A percentile compares a stretch with the other conserved stretches of the same genome.
These are phyloP conservation scores for Uria aalge DNA, from an alignment of 2,113 vertebrate genomes.

Conservation along the genomic window DNA sequence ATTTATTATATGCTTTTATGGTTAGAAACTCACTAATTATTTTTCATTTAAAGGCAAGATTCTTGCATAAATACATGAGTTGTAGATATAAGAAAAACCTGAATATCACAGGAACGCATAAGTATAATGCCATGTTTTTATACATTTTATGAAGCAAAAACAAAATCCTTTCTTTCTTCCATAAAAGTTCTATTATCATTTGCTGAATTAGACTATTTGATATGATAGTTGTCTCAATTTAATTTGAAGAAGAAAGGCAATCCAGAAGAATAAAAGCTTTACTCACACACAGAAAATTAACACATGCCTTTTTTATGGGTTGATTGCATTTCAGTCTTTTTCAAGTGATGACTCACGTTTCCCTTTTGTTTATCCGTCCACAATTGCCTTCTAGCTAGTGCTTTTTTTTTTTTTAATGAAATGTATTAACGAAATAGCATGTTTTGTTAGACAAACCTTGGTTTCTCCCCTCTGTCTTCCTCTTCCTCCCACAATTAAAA, in stretches of 20 bases:
- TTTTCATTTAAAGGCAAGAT: background rate
- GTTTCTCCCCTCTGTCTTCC: background rate
- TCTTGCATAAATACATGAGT: background rate
- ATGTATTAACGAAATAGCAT: background rate
- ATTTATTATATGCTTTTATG: background rate
- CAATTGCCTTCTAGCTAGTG: background rate
- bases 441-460: background rate
- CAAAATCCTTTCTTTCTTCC: background rate
- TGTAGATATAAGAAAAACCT: background rate
- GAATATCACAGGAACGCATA: background rate
- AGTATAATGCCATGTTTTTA: background rate
- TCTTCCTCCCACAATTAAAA: background rate
- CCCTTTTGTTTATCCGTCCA: background rate
- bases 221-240: background rate
- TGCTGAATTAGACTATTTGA: background rate
- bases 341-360: conserved; percentile 19
- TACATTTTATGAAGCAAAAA: background rate
- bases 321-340: background rate
- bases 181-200: background rate
- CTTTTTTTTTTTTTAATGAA: background rate
- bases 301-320: background rate
- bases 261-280: background rate
- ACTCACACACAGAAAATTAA: background rate
- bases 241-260: background rate
- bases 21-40: background rate